These are phyloP conservation scores for Palloptera scutellata DNA, from an alignment of 2,888 invertebrate species.

Conservation along the genomic window DNA sequence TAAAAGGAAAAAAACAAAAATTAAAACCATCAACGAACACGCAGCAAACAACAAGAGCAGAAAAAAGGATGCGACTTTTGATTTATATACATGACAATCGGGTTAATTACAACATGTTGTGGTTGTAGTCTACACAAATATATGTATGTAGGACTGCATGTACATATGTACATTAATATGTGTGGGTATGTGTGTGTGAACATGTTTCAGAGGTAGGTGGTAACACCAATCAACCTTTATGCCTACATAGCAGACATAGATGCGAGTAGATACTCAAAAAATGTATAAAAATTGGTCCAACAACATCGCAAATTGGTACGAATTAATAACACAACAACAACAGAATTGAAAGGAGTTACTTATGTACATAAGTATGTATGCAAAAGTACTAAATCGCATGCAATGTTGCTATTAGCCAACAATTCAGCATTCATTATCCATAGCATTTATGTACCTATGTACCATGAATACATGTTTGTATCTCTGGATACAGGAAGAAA, in stretches of 20 bases:
- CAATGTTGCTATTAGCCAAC: no score
- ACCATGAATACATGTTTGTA: slow-evolving; percentile 10
- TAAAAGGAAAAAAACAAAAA: not conserved
- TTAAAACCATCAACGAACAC: slow-evolving; percentile 11
- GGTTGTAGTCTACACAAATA: slow-evolving; percentile 32
- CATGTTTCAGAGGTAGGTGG: not conserved
- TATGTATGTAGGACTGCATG: not conserved
- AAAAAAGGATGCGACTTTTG: slow-evolving; percentile 35
- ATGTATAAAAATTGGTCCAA: not conserved
- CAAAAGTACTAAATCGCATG: not conserved
- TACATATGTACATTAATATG: not conserved
- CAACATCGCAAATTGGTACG: not conserved
- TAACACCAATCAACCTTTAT: not conserved
- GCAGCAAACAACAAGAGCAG: slow-evolving; percentile 7
- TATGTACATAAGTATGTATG: not conserved
- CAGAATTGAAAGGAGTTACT: not conserved
- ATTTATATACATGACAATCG: slow-evolving; percentile 46
- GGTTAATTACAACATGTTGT: slow-evolving; percentile 47
- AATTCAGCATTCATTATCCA: no score
- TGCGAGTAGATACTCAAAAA: not conserved
- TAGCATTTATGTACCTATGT: not conserved
- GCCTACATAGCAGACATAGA: not conserved
- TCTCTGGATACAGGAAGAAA: no score
- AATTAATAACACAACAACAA: slow-evolving; percentile 1
- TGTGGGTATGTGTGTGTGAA: not conserved